Base-by-base conservation (phyloP, 1,140 invertebrate species). In the Lepidotrigona ventralis region DNA sequence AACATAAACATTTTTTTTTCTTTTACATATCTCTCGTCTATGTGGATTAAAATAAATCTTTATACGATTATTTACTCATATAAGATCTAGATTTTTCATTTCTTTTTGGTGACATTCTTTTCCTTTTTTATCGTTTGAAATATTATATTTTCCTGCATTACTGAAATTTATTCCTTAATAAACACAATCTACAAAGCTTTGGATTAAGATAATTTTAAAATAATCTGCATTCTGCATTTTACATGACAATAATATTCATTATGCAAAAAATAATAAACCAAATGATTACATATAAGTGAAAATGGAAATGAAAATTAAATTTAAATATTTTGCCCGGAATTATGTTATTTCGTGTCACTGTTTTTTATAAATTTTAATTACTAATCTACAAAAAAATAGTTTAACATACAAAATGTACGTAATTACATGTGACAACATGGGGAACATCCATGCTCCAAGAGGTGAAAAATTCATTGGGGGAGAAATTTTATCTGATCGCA, bases 401-500 rank as follows among this genome's bases (percentile, higher is more conserved):
- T 39, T 23, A 56, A 33, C 39, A 39, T 17, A 33, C 26, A 73
- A 21, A 19, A 29, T 21, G 8, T 56, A 17, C 14, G 56, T 26
- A 60, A 75, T 75, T 75, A 63, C 33, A 9, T 21, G n/a, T 46
- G 33, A 75, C 73, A 60, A 60, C 15, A 23, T 23, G 17, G 23
- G 73, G 73, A 60, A 63, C 54, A 60, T 60, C 58, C 17, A 17
- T 39, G 33, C 23, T 39, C 63, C 33, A 63, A 19, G 17, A 60
- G 73, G 73, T 75, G 73, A 60, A 75, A 75, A 75, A 56, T 70
- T 56, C 64, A 19, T 66, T 53, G 29, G 64, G 76, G 51, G 51
- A 29, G 56, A 69, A 39, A 46, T 46, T 79, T 69, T 79, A 79
- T 79, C 77, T 79, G 77, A 79, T 79, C 64, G 53, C 53, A 58